phyloP scores from a whole-genome alignment of 2,113 vertebrate genomes.

The Cheilinus undulatus region DNA sequence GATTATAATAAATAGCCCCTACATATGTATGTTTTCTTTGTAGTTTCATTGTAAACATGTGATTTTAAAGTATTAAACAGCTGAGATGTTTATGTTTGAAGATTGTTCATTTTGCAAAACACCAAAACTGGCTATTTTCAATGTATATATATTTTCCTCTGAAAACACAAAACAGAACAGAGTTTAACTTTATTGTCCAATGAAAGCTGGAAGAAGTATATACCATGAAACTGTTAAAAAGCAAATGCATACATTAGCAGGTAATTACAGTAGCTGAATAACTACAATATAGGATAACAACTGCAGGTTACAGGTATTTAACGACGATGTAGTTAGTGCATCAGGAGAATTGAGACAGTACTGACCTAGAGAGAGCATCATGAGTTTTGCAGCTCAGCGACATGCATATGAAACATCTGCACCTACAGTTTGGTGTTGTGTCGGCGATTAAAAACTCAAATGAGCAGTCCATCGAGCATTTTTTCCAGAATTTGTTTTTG shows the following conservation, averaged over 20 bases:
- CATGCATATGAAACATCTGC: conserved; percentile 64
- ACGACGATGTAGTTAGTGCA: conserved; percentile 64
- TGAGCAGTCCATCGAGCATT: conserved; percentile 23
- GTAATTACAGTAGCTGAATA: conserved; percentile 67
- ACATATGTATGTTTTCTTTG: conserved; percentile 62
- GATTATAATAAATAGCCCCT: conserved; percentile 71
- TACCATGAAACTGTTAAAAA: conserved; percentile 60
- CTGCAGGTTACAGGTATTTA: conserved; percentile 72
- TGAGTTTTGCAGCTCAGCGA: conserved; percentile 49
- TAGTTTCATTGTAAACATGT: conserved; percentile 50
- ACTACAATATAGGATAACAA: conserved; percentile 70
- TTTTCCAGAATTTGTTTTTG: conserved; percentile 41
- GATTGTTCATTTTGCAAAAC: neutral
- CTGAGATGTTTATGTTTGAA: conserved; percentile 24
- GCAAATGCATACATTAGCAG: conserved; percentile 71
- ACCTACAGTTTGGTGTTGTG: conserved; percentile 48
- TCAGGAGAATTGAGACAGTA: conserved; percentile 53
- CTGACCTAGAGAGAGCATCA: conserved; percentile 44
- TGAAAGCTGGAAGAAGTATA: conserved; percentile 44
- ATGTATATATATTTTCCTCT: conserved; percentile 46
- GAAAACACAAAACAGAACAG: conserved; percentile 60
- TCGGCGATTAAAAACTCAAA: conserved; percentile 27
- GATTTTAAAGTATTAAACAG: conserved; percentile 39
- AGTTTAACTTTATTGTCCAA: conserved; percentile 65
- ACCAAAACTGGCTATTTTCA: conserved; percentile 22